Evolutionary conservation across 2,888 invertebrate genomes (phyloP).

Genomic region (Dinocampus coccinellae): DNA sequence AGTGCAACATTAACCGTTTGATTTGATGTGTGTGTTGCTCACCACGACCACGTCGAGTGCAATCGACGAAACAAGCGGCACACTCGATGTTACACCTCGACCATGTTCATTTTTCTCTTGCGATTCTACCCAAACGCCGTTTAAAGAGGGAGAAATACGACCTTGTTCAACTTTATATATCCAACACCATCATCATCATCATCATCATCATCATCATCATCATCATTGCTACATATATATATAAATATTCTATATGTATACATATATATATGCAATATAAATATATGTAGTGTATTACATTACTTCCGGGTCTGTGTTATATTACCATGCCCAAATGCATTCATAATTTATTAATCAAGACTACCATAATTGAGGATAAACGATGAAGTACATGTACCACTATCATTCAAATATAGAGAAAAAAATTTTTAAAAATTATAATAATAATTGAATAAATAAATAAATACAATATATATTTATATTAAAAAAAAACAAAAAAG

Average conservation of each 20-base stretch:
- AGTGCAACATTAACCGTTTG: slow-evolving; percentile 30
- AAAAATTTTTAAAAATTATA: not conserved
- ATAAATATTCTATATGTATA: not conserved
- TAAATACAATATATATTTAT: not conserved
- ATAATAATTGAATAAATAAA: not conserved
- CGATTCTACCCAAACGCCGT: slow-evolving; percentile 9
- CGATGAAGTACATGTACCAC: slow-evolving; percentile 28
- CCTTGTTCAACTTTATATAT: slow-evolving; percentile 4
- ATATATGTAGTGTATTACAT: not conserved
- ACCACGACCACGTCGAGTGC: slow-evolving; percentile 24
- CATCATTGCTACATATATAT: slow-evolving; percentile 8
- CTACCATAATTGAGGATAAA: slow-evolving; percentile 3
- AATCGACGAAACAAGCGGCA: slow-evolving; percentile 35
- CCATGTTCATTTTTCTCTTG: slow-evolving; percentile 3
- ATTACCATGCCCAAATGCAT: not conserved
- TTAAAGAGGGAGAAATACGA: not conserved
- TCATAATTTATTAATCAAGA: slow-evolving; percentile 7
- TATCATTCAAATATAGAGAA: slow-evolving; percentile 27
- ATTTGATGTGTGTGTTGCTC: not conserved
- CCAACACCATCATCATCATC: slow-evolving; percentile 16
- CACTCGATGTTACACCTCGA: slow-evolving; percentile 31
- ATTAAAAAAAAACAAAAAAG: not conserved
- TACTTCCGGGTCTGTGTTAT: slow-evolving; percentile 16
- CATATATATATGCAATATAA: not conserved
- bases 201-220: slow-evolving; percentile 7